Evolutionary conservation across 2,113 vertebrate species (phyloP).

Genomic region (Esox niger): DNA sequence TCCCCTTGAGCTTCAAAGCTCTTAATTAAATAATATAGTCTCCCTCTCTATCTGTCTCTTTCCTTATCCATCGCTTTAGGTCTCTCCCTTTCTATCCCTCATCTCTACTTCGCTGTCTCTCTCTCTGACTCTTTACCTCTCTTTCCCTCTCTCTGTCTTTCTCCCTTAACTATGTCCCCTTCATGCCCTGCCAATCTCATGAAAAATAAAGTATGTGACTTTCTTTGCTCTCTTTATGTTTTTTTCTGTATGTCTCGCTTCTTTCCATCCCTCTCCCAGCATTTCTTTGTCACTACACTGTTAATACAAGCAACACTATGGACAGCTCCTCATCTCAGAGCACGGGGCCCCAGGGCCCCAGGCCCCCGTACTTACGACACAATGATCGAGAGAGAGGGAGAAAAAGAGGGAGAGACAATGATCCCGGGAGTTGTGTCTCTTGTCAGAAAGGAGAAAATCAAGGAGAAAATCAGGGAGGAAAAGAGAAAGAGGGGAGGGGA

Average conservation of each 20-base stretch:
- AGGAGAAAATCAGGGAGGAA: background rate
- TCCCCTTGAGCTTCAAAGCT: conserved; percentile 83
- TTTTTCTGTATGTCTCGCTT: too few species aligned
- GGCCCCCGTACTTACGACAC: conserved; percentile 67
- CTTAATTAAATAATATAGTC: conserved; percentile 97
- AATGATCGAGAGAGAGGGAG: background rate
- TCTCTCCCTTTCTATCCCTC: conserved; percentile 39
- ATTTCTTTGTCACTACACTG: conserved; percentile 26
- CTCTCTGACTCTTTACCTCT: too few species aligned
- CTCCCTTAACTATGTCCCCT: too few species aligned
- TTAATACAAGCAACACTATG: conserved; percentile 12
- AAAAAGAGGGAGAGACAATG: background rate
- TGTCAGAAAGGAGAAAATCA: conserved; percentile 25
- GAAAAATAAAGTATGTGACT: too few species aligned
- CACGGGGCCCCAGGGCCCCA: conserved; percentile 71
- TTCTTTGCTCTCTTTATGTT: too few species aligned
- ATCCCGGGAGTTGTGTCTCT: background rate
- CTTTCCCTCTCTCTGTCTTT: too few species aligned
- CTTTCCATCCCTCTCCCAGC: background rate
- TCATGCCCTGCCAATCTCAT: too few species aligned
- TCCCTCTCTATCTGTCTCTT: conserved; percentile 56
- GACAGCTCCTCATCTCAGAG: conserved; percentile 51
- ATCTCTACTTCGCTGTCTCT: conserved; percentile 30
- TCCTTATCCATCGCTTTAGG: conserved; percentile 48
- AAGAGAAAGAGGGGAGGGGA: conserved; percentile 9